Base-by-base conservation (phyloP, 2,888 invertebrate genomes). In the Drosophila ochracea region DNA sequence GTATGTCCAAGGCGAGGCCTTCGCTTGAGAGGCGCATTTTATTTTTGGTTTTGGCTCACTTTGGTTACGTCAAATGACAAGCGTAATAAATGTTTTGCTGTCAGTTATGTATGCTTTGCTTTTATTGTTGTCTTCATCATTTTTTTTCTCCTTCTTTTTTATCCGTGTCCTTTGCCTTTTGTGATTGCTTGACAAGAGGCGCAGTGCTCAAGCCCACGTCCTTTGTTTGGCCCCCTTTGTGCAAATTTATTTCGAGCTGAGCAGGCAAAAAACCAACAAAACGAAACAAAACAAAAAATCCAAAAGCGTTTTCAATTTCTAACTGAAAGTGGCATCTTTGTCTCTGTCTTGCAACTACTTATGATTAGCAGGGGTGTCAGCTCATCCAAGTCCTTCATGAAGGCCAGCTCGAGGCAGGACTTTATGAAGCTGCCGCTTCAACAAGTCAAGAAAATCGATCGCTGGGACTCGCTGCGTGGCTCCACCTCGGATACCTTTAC, bases 341-440 rank as follows among this genome's bases (percentile, higher is more conserved):
- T 35, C 30, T 7, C 65, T 62, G 61, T 39, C 50, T 55, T 68
- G 66, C 60, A 28, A 55, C 61, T 63, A 63, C 49, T 31, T 60
- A 50, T 41, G 43, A 37, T 43, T 83, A 96, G 95, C 91, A 94
- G 95, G 89, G 95, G 95, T 86, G 95, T 93, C 67, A 88, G 96
- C 72, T 96, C 97, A 63, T 97, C 97, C 7, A 97, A 97, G 92
- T 97, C 97, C 25, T 97, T 97, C 92, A 97, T 98, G 92, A 97
- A 97, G 94, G 97, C 97, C 65, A 98, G 97, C 93, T 98, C 97
- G 89, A 96, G 97, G 93, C 96, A 96, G 61, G 97, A 97, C 91
- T 94, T 96, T 67, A 95, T 95, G 82, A 95, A 95, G 92, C 94
- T 94, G 74, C 95, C 95, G 49, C 94, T 94, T 89, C 94, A 95